These are phyloP conservation scores for Platyscapa corneri DNA, from an alignment of 1,140 invertebrate genomes.

Conservation along the genomic window DNA sequence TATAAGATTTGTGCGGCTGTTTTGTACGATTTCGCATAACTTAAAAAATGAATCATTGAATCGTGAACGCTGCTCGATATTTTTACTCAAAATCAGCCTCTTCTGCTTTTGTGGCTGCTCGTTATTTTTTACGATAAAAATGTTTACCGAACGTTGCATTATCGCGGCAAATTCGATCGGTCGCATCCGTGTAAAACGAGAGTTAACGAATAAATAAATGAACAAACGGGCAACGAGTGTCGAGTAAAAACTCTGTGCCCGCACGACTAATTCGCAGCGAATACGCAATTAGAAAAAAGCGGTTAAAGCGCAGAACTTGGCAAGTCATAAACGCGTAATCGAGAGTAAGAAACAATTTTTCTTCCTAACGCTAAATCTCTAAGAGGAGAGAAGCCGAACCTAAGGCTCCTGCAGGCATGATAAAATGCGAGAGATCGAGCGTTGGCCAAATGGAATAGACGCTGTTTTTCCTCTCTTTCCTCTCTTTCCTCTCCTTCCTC, in stretches of 20 bases:
- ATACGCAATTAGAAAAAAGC: background rate
- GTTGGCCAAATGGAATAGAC: background rate
- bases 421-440: slow-evolving; percentile 6
- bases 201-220: background rate
- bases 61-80: background rate
- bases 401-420: background rate
- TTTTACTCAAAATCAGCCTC: background rate
- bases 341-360: slow-evolving; percentile 8
- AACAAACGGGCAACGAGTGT: background rate
- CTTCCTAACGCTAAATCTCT: slow-evolving; percentile 30
- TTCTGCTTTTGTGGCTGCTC: background rate
- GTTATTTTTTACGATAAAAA: too few relatives aligned
- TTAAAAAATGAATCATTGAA: background rate
- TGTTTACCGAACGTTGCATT: too few relatives aligned
- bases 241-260: background rate
- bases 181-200: too few relatives aligned
- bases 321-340: slow-evolving; percentile 32
- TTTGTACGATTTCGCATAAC: background rate
- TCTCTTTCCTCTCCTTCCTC: too few relatives aligned
- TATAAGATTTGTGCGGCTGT: too few relatives aligned
- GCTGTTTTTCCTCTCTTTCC: too few relatives aligned
- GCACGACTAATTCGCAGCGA: background rate
- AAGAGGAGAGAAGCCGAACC: background rate
- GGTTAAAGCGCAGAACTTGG: background rate
- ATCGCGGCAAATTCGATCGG: too few relatives aligned